phyloP scores from a whole-genome alignment of 2,888 invertebrate genomes.

The Entomobrya proxima region DNA sequence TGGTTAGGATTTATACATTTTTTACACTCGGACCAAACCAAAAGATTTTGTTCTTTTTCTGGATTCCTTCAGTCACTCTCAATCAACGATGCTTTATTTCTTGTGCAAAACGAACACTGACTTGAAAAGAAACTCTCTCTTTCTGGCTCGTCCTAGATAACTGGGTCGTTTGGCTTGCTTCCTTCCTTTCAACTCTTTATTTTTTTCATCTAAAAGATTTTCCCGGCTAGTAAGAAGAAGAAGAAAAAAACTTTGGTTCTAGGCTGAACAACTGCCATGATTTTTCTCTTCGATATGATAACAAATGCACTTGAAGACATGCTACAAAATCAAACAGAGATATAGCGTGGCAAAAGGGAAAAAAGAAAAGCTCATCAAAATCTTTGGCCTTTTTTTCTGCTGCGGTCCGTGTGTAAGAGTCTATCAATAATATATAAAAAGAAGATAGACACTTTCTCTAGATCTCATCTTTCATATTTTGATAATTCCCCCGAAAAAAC shows the following conservation, averaged over 20 bases:
- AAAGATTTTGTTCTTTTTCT: conserved; percentile 36
- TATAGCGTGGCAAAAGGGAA: neutral
- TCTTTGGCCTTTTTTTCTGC: conserved; percentile 16
- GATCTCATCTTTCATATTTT: too few relatives aligned
- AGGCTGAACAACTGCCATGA: neutral
- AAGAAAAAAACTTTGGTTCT: neutral
- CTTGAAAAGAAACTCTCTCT: conserved; percentile 31
- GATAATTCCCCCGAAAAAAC: too few relatives aligned
- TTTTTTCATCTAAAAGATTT: neutral
- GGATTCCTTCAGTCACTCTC: conserved; percentile 63
- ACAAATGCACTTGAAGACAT: conserved; percentile 3
- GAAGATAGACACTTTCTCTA: too few relatives aligned
- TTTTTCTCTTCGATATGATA: neutral
- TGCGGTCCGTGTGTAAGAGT: neutral
- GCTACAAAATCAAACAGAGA: conserved; percentile 37
- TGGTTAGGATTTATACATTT: conserved; percentile 13
- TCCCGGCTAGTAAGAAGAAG: neutral
- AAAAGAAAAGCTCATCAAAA: conserved; percentile 39
- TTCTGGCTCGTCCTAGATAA: conserved; percentile 22
- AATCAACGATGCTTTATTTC: conserved; percentile 58
- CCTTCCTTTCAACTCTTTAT: conserved; percentile 23
- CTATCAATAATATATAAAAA: neutral
- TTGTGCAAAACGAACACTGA: conserved; percentile 27
- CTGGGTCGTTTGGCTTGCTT: conserved; percentile 50
- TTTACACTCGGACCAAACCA: neutral